These are phyloP conservation scores for Tetranychus piercei DNA, from an alignment of 2,888 invertebrate genomes.

Conservation along the genomic window DNA sequence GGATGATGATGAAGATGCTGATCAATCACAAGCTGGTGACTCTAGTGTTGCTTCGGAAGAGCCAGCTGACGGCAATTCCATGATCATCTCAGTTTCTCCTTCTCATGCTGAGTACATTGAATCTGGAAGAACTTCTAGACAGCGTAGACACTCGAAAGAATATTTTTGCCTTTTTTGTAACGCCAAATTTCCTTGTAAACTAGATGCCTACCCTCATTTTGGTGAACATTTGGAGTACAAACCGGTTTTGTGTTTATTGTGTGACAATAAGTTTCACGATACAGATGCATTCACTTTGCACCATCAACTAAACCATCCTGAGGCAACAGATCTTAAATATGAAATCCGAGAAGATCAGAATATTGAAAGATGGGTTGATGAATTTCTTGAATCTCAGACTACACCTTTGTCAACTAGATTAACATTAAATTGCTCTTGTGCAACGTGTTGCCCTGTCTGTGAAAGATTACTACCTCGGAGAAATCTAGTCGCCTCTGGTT, in stretches of 20 bases:
- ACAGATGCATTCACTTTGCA: constrained; percentile 13
- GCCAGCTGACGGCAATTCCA: constrained; percentile 1
- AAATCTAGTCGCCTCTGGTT: background rate
- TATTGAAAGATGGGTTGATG: constrained; percentile 16
- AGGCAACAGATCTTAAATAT: constrained; percentile 9
- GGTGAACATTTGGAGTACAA: constrained; percentile 15
- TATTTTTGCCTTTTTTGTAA: constrained; percentile 20
- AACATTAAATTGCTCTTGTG: constrained; percentile 16
- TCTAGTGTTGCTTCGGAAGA: background rate
- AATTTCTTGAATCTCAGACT: constrained; percentile 15
- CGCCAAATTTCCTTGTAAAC: constrained; percentile 14
- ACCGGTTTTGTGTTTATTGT: constrained; percentile 14
- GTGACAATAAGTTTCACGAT: constrained; percentile 11
- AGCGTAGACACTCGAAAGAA: background rate
- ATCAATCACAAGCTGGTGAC: background rate
- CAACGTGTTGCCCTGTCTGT: constrained; percentile 16
- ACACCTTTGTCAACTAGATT: background rate
- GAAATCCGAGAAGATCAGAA: constrained; percentile 17
- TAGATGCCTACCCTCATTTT: constrained; percentile 17
- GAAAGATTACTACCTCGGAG: background rate
- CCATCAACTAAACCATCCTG: constrained; percentile 10
- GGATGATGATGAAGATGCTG: background rate
- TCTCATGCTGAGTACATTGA: constrained; percentile 11
- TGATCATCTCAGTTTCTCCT: constrained; percentile 15
- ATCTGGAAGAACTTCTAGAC: background rate